Evolutionary conservation across 2,113 vertebrate species (phyloP).

Genomic region (Hassar affinis): DNA sequence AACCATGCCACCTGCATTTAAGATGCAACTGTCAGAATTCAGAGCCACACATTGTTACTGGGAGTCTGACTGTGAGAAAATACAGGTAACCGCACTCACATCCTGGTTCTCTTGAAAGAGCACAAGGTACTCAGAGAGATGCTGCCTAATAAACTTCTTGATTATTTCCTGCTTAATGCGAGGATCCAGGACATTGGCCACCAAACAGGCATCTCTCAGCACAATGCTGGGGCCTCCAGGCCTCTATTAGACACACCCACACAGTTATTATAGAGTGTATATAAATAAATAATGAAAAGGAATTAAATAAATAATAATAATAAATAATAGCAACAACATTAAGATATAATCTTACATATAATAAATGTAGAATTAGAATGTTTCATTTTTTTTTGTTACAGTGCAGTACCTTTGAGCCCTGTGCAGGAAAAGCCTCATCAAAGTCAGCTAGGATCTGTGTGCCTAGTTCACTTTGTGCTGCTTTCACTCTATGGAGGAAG

Average conservation of each 20-base stretch:
- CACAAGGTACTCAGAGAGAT: constrained; percentile 93
- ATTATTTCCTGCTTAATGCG: constrained; percentile 98
- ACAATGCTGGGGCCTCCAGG: constrained; percentile 93
- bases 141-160: constrained; percentile 97
- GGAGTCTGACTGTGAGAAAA: background rate
- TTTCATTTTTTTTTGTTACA: background rate
- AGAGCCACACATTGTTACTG: background rate
- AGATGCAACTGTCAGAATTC: background rate
- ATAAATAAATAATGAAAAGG: constrained; percentile 2
- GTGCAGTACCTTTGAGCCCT: constrained; percentile 89
- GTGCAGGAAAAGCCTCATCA: constrained; percentile 93
- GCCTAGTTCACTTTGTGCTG: constrained; percentile 91
- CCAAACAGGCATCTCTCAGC: constrained; percentile 90
- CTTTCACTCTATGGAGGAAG: constrained; percentile 82
- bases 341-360: background rate
- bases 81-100: constrained; percentile 71
- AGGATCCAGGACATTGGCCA: constrained; percentile 92
- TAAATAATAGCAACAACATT: background rate
- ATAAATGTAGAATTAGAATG: background rate
- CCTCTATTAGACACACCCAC: constrained; percentile 71
- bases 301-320: too few species aligned
- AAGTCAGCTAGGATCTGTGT: constrained; percentile 98
- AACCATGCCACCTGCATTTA: constrained; percentile 91
- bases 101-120: constrained; percentile 99
- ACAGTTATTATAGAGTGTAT: background rate